Evolutionary conservation across 2,888 invertebrate genomes (phyloP).

Genomic region (Luperina testacea): DNA sequence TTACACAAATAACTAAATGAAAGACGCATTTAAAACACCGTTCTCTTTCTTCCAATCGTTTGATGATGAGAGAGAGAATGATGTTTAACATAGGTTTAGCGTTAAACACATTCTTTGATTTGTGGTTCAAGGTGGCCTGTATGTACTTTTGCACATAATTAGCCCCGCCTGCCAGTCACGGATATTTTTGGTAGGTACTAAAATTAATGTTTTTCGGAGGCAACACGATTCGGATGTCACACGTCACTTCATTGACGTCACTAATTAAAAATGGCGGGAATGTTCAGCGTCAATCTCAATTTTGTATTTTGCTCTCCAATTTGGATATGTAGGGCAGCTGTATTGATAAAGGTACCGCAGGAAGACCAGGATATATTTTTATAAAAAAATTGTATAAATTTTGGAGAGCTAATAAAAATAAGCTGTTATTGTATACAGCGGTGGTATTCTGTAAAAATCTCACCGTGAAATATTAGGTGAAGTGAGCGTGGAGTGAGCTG

Average conservation of each 20-base stretch:
- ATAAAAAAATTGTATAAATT: background rate
- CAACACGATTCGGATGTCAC: constrained; percentile 32
- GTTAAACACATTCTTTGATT: background rate
- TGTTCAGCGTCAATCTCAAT: constrained; percentile 57
- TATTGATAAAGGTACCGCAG: constrained; percentile 41
- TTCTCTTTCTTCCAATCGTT: background rate
- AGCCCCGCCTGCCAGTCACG: background rate
- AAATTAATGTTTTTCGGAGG: constrained; percentile 31
- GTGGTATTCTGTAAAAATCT: too few species aligned
- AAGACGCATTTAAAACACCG: background rate
- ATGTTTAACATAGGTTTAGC: background rate
- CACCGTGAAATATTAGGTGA: too few species aligned
- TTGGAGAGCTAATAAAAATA: background rate
- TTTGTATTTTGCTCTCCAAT: constrained; percentile 37
- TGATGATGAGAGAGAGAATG: background rate
- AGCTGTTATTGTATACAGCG: background rate
- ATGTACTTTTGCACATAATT: background rate
- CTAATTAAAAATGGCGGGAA: constrained; percentile 66
- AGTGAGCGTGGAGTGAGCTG: too few species aligned
- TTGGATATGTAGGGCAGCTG: constrained; percentile 32
- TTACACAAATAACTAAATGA: background rate
- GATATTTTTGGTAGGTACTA: constrained; percentile 20
- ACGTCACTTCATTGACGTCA: constrained; percentile 44
- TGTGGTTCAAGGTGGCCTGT: background rate
- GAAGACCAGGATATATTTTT: constrained; percentile 1